These are phyloP conservation scores for Aplysina aerophoba DNA, from an alignment of 37 sponge, comb jelly and placozoan species.

Conservation along the genomic window DNA sequence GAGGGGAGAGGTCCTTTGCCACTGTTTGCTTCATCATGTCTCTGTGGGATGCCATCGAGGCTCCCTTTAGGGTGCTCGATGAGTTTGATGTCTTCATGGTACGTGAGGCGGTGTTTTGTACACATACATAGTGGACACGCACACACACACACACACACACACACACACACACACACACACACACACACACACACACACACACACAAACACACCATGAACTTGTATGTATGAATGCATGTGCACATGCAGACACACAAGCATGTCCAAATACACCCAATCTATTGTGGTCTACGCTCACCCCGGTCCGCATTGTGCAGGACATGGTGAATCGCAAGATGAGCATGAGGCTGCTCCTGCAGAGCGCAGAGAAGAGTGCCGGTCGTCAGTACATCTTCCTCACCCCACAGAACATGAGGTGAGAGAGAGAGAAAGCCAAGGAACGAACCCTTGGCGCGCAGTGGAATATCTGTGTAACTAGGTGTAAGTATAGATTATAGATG, in stretches of 20 bases:
- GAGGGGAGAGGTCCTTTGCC: slow-evolving; percentile 97
- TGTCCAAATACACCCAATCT: no score
- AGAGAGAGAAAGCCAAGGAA: background rate
- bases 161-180: no score
- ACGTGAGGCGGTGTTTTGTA: background rate
- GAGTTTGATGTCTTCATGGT: slow-evolving; percentile 99
- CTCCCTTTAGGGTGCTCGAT: slow-evolving; percentile 93
- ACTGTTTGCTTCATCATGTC: slow-evolving; percentile 97
- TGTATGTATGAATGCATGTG: no score
- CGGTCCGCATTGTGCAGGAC: slow-evolving; percentile 63
- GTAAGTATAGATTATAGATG: background rate
- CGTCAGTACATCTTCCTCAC: slow-evolving; percentile 85
- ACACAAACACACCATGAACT: no score
- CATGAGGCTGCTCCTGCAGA: slow-evolving; percentile 85
- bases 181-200: no score
- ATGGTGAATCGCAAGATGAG: slow-evolving; percentile 91
- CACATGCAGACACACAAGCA: no score
- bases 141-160: no score
- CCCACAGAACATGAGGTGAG: slow-evolving; percentile 80
- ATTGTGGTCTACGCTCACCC: no score
- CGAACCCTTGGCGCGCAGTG: background rate
- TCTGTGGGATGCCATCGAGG: slow-evolving; percentile 96
- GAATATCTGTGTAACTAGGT: background rate
- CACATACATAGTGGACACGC: background rate
- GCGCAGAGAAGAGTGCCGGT: slow-evolving; percentile 41